Conservation (phyloP, 2,113 vertebrate species). For the Irena cyanogastra region DNA sequence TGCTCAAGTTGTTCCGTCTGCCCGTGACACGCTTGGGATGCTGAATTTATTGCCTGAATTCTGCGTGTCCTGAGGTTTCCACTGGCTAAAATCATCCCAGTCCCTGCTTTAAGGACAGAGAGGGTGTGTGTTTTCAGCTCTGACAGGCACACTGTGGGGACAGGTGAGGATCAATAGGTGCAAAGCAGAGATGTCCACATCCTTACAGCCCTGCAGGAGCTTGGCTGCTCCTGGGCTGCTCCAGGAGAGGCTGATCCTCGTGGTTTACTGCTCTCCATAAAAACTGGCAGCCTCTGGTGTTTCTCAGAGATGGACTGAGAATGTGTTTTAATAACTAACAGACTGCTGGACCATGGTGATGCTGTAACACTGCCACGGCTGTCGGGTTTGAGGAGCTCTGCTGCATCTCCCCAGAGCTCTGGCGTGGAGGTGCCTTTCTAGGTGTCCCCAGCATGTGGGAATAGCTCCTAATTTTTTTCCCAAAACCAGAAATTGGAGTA, state of each 20-base stretch:
- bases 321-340: neutral
- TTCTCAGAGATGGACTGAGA: neutral
- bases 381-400: neutral
- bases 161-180: neutral
- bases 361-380: neutral
- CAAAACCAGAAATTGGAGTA: neutral
- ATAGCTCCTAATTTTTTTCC: rapidly evolving
- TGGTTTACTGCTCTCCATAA: neutral
- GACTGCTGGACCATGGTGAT: neutral
- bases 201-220: rapidly evolving
- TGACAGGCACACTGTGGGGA: neutral
- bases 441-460: neutral
- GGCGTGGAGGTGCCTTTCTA: neutral
- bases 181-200: neutral
- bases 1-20: neutral
- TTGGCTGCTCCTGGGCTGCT: neutral
- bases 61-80: neutral
- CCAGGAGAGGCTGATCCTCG: neutral
- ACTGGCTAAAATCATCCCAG: neutral
- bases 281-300: neutral
- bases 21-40: neutral
- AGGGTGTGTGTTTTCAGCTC: neutral
- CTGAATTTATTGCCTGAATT: neutral
- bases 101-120: neutral
- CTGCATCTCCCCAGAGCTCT: neutral